A percentile compares a stretch with the other conserved stretches of the same genome.
phyloP scores from a whole-genome alignment of 2,888 invertebrate species.

The Chironomus tentans region DNA sequence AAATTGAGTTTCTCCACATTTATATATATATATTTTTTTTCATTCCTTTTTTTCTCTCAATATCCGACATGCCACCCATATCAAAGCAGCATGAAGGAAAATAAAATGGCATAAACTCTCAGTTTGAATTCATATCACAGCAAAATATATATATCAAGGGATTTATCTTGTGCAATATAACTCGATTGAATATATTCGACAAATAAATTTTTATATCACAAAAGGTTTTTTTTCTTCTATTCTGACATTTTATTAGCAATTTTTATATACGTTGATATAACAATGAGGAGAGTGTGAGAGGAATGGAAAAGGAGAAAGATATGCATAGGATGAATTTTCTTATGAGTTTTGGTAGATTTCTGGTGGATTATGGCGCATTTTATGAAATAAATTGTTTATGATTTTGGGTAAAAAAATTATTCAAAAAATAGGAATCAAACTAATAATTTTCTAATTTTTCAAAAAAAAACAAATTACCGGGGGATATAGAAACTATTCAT shows the following conservation, averaged over 20 bases:
- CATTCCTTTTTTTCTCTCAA: background rate
- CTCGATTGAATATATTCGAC: slow-evolving; percentile 22
- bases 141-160: slow-evolving; percentile 20
- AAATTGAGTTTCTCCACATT: background rate
- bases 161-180: slow-evolving; percentile 20
- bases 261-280: background rate
- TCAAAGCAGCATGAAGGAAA: background rate
- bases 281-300: background rate
- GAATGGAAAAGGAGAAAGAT: background rate
- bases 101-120: slow-evolving; percentile 10
- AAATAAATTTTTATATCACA: slow-evolving; percentile 25
- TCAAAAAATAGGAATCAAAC: too few species aligned
- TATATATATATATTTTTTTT: too few species aligned
- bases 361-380: too few species aligned
- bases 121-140: slow-evolving; percentile 4
- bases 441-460: too few species aligned
- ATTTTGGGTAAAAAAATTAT: too few species aligned
- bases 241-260: slow-evolving; percentile 23
- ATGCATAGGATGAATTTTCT: background rate
- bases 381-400: too few species aligned
- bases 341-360: too few species aligned
- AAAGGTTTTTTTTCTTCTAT: slow-evolving; percentile 6
- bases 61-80: background rate
- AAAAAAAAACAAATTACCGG: too few species aligned
- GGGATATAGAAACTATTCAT: too few species aligned